phyloP scores from a whole-genome alignment of 2,888 invertebrate genomes.

The Drosophila bunnanda region DNA sequence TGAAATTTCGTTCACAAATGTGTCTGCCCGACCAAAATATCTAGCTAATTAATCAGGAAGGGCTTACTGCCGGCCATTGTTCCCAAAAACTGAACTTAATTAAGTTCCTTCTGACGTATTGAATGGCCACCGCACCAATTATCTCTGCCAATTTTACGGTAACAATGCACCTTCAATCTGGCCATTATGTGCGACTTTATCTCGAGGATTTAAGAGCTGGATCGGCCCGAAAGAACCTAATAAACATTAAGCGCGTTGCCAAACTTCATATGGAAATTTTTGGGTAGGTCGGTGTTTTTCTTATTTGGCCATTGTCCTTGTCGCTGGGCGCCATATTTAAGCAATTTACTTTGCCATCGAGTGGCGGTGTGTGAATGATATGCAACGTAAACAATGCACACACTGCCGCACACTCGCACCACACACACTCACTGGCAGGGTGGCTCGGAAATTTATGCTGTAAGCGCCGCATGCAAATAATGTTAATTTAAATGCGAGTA shows the following conservation, averaged over 20 bases:
- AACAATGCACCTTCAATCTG: slow-evolving; percentile 10
- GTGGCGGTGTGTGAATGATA: slow-evolving; percentile 54
- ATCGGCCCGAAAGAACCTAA: slow-evolving; percentile 13
- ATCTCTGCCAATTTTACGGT: slow-evolving; percentile 16
- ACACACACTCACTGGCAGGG: background rate
- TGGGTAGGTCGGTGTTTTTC: slow-evolving; percentile 11
- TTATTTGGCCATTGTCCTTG: slow-evolving; percentile 16
- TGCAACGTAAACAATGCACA: slow-evolving; percentile 47
- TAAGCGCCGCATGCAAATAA: slow-evolving; percentile 78
- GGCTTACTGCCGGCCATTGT: slow-evolving; percentile 3
- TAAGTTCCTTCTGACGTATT: slow-evolving; percentile 8
- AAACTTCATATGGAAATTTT: slow-evolving; percentile 15
- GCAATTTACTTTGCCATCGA: slow-evolving; percentile 46
- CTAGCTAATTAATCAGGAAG: slow-evolving; percentile 12
- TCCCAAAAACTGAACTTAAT: slow-evolving; percentile 1
- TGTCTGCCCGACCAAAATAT: background rate
- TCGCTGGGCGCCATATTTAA: slow-evolving; percentile 36
- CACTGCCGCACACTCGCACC: slow-evolving; percentile 9
- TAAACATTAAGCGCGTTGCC: slow-evolving; percentile 14
- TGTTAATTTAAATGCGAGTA: slow-evolving; percentile 77
- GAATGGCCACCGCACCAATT: slow-evolving; percentile 6
- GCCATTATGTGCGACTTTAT: slow-evolving; percentile 9
- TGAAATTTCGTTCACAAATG: background rate
- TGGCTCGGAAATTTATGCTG: slow-evolving; percentile 70
- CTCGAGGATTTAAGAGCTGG: slow-evolving; percentile 11